phyloP scores from a whole-genome alignment of 2,888 invertebrate genomes.

The Rhagonycha lutea region DNA sequence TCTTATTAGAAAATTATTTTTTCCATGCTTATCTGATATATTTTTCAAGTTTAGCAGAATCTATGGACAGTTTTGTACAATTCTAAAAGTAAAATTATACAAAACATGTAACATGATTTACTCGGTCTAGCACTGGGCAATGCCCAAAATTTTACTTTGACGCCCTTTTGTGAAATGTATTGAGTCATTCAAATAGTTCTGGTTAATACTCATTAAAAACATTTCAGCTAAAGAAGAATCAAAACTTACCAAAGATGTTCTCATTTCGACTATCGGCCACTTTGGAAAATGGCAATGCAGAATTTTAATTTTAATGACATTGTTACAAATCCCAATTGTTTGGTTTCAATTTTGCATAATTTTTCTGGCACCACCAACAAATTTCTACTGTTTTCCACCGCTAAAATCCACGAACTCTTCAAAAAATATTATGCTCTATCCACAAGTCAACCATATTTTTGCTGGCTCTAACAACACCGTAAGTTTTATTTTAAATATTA shows the following conservation, averaged over 20 bases:
- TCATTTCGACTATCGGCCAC: background rate
- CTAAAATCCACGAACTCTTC: background rate
- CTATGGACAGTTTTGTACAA: too few species aligned
- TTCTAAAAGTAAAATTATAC: too few species aligned
- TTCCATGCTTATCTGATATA: too few species aligned
- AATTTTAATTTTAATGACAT: background rate
- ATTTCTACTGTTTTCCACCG: background rate
- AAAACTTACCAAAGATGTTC: background rate
- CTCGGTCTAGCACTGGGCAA: too few species aligned
- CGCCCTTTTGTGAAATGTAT: too few species aligned
- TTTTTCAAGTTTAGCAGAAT: too few species aligned
- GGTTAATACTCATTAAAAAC: too few species aligned
- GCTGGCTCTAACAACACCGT: too few species aligned
- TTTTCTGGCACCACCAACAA: background rate
- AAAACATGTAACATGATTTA: too few species aligned
- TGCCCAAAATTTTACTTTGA: background rate
- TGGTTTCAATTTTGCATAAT: slow-evolving; percentile 1
- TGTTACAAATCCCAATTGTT: background rate
- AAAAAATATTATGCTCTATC: background rate
- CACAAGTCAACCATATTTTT: too few species aligned
- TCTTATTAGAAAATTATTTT: too few species aligned
- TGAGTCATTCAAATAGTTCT: background rate
- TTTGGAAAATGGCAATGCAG: background rate
- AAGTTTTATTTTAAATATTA: too few species aligned
- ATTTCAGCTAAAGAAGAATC: background rate